Percentiles rank a stretch among this genome's conserved stretches.
phyloP scores from a whole-genome alignment of 2,888 invertebrate species.

The Leptinotarsa haldemani region DNA sequence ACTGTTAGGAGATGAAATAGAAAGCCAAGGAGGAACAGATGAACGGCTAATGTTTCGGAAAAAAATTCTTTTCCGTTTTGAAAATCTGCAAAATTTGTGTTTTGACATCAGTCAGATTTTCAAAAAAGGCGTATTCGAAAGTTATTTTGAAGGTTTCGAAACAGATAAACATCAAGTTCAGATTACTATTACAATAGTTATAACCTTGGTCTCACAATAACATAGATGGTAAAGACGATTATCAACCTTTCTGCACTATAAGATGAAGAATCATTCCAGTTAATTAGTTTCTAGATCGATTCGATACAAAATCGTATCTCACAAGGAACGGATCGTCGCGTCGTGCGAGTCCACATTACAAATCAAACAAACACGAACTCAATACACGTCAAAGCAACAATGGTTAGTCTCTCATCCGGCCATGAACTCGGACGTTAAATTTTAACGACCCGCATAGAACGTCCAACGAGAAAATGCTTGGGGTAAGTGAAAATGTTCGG shows the following conservation, averaged over 20 bases:
- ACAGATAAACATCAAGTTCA: too few relatives aligned
- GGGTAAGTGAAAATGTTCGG: not conserved
- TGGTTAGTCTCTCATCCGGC: conserved; percentile 34
- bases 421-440: conserved; percentile 41
- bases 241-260: not conserved
- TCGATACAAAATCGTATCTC: not conserved
- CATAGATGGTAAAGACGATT: too few relatives aligned
- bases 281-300: not conserved
- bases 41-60: too few relatives aligned
- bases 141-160: too few relatives aligned
- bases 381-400: conserved; percentile 37
- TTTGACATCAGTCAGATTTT: too few relatives aligned
- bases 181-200: too few relatives aligned
- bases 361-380: conserved; percentile 8
- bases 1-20: too few relatives aligned
- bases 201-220: too few relatives aligned
- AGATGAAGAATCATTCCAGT: not conserved
- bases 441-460: conserved; percentile 42
- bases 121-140: too few relatives aligned
- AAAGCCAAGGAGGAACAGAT: too few relatives aligned
- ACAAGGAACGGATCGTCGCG: not conserved
- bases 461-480: conserved; percentile 18
- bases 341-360: conserved; percentile 10
- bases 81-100: too few relatives aligned
- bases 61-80: too few relatives aligned